Evolutionary conservation across 2,888 invertebrate species (phyloP).

Genomic region (Caenorhabditis sp.): DNA sequence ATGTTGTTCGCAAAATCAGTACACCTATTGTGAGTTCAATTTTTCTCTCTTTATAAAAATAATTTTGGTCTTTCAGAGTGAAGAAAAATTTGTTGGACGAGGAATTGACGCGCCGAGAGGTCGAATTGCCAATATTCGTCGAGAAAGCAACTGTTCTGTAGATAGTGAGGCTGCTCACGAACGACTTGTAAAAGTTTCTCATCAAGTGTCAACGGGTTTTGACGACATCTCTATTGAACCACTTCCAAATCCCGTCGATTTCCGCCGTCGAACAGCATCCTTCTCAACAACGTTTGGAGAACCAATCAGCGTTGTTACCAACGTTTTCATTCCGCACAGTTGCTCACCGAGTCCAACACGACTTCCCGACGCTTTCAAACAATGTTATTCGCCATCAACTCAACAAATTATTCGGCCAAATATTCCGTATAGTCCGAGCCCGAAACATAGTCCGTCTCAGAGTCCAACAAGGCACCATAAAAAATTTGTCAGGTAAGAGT

Average conservation of each 20-base stretch:
- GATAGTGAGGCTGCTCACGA: constrained; percentile 63
- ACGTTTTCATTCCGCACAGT: constrained; percentile 61
- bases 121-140: constrained; percentile 62
- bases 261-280: constrained; percentile 27
- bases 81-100: constrained; percentile 34
- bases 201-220: constrained; percentile 62
- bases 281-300: constrained; percentile 31
- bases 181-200: constrained; percentile 58
- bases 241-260: constrained; percentile 19
- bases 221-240: constrained; percentile 59
- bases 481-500: constrained; percentile 24
- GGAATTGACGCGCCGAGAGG: constrained; percentile 53
- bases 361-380: constrained; percentile 47
- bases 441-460: constrained; percentile 44
- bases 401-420: constrained; percentile 67
- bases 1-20: constrained; percentile 17
- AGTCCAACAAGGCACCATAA: constrained; percentile 46
- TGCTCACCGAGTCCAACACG: constrained; percentile 68
- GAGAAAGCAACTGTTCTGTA: constrained; percentile 64
- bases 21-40: constrained; percentile 4
- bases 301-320: constrained; percentile 69
- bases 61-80: constrained; percentile 18
- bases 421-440: constrained; percentile 66
- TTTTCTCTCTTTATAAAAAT: neutral
- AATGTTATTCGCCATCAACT: constrained; percentile 69